Evolutionary conservation across 2,113 vertebrate genomes (phyloP), one percentile per base, ranked within the genome.

Genomic region (Echinops telfairi): DNA sequence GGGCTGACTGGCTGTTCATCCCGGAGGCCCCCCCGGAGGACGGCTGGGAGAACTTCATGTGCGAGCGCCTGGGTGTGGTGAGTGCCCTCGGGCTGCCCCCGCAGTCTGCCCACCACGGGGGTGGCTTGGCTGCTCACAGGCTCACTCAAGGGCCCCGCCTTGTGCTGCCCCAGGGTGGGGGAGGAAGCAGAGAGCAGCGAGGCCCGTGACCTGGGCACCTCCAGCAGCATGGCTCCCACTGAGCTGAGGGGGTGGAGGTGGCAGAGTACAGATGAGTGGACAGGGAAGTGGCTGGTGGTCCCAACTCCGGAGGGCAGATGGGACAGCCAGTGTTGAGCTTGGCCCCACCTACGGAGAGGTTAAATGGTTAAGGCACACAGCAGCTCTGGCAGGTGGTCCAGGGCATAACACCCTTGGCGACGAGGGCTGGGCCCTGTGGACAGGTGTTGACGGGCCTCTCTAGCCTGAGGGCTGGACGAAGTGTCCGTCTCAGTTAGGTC

Each of bases 1-100:
- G 99, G 0, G 99, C 99, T 0, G 99, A 99, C 97, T 99, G 99
- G 99, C 98, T 99, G 70, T 99, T 99, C 94, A 99, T 99, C 87
- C 99, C 99, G 0, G 99, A 99, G 92, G 97, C 98, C 16, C 99
- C 99, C 20, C 99, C 99, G 0, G 98, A 98, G 85, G 98, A 99
- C 0, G 98, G 98, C 93, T 99, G 99, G 99, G 99, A 99, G 95
- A 99, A 99, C 93, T 97, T 94, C 19, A 99, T 99, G 99, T 99
- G 99, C 0, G 93, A 98, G 94, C 97, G 99, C 82, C 98, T 99
- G 0, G 98, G 99, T 11, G 97, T 97, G 98, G 99, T 99, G 88
- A 98, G 98, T 0, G 62, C 47, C 47, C 47, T 4, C 10, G 47
- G 47, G 47, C 47, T 53, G 47, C 6, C 47, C 12, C 47, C 47